These are phyloP conservation scores for Tipula confusa DNA, from an alignment of 2,888 invertebrate species.

Conservation along the genomic window DNA sequence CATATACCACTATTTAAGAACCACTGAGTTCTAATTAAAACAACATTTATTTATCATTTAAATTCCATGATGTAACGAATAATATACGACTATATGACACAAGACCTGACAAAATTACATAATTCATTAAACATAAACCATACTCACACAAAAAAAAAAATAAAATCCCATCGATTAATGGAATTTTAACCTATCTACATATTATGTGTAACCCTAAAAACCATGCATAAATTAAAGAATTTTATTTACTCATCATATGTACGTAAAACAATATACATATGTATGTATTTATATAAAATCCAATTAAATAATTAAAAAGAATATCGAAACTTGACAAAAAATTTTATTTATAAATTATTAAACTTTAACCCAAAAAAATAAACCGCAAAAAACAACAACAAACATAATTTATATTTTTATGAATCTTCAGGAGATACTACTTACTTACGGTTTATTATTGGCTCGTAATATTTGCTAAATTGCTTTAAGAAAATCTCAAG, in stretches of 20 bases:
- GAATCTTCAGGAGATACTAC: background rate
- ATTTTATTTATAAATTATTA: background rate
- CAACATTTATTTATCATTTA: background rate
- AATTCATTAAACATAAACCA: background rate
- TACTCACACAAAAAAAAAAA: background rate
- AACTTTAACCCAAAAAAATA: slow-evolving; percentile 1
- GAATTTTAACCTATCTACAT: slow-evolving; percentile 25
- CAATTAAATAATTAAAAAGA: slow-evolving; percentile 6
- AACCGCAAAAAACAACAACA: background rate
- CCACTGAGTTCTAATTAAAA: background rate
- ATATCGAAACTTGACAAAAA: slow-evolving; percentile 15
- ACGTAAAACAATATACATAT: too few relatives aligned
- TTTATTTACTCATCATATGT: background rate
- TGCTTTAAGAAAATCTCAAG: background rate
- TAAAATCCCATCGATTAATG: slow-evolving; percentile 20
- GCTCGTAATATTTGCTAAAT: background rate
- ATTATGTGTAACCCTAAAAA: background rate
- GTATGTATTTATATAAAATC: background rate
- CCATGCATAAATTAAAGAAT: slow-evolving; percentile 1
- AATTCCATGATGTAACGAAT: background rate
- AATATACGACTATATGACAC: too few relatives aligned
- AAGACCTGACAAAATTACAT: background rate
- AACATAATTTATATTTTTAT: background rate
- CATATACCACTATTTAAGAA: too few relatives aligned
- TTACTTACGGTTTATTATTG: background rate